phyloP scores from a whole-genome alignment of 2,113 vertebrate genomes.

The Craseonycteris thonglongyai region DNA sequence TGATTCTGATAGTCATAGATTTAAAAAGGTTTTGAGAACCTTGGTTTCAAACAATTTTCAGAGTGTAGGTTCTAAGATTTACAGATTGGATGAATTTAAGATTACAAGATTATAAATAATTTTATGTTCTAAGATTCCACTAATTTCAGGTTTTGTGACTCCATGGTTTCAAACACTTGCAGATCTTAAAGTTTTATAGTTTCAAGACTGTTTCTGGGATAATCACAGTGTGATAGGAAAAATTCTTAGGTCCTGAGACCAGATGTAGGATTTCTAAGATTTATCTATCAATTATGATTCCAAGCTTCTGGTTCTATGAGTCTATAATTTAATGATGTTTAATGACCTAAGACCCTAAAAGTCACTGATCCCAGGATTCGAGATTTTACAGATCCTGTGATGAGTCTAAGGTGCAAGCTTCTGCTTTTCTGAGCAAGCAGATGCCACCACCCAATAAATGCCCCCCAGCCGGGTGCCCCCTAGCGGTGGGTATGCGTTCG shows the following conservation, averaged over 20 bases:
- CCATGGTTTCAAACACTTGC: background rate
- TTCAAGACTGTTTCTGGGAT: background rate
- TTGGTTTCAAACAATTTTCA: background rate
- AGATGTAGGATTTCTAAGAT: background rate
- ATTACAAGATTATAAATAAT: background rate
- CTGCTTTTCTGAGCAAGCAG: background rate
- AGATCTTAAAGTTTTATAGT: background rate
- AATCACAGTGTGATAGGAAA: background rate
- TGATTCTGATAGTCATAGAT: background rate
- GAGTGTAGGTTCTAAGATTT: background rate
- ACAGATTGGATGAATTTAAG: background rate
- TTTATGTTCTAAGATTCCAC: background rate
- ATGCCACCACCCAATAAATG: rapidly evolving
- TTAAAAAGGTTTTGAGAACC: background rate
- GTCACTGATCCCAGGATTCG: background rate
- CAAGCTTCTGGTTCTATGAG: background rate
- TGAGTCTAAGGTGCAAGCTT: background rate
- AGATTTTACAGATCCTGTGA: background rate
- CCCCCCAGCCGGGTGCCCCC: background rate
- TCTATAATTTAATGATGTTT: background rate
- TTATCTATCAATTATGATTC: background rate
- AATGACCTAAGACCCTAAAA: background rate
- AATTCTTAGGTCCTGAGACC: background rate
- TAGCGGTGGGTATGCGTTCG: background rate
- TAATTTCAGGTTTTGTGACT: background rate